Evolutionary conservation across 2,797 vertebrate species (phyloP), one percentile per base, ranked within the genome.

Genomic region (Cirrhinus mrigala): DNA sequence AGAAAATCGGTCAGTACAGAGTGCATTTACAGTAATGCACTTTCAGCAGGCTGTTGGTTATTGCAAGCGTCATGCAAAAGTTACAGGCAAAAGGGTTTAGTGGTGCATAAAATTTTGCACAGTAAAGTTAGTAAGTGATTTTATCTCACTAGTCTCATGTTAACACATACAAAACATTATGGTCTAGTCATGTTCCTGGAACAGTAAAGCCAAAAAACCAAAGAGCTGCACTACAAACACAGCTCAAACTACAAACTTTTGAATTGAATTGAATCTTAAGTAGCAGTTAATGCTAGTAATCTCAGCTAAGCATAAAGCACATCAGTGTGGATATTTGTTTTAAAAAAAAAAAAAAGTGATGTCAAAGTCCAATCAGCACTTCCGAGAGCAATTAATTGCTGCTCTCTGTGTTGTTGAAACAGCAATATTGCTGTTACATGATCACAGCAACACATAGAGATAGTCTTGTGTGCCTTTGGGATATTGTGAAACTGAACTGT

Each of bases 351-450:
- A 75, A 22, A 80, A 46, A 11, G 27, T 81, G 46, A 46, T 78
- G 70, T 82, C 87, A 87, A 85, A 88, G 85, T 88, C 82, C 88
- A 84, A 58, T 18, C 70, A 85, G 60, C 76, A 79, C 75, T 87
- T 89, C 89, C 77, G 27, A 88, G 44, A 77, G 66, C 73, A 66
- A 87, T 85, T 90, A 69, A 87, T 88, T 78, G 73, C 52, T 46
- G 46, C 20, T 71, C 24, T 37, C n/a, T 7, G 15, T 83, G n/a
- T 79, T 86, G 83, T 90, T 87, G 78, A 88, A 83, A 75, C 69
- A 84, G 85, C 85, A 80, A 52, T 79, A 79, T 68, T 68, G 70
- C 33, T 33, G 77, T 85, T 87, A 66, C 48, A 56, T 68, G 58
- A 86, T 78, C 68, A 85, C 48, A 70, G 81, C 56, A 81, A 82